These are phyloP conservation scores for Psilanteris sp. DNA, from an alignment of 1,140 invertebrate species.

Conservation along the genomic window DNA sequence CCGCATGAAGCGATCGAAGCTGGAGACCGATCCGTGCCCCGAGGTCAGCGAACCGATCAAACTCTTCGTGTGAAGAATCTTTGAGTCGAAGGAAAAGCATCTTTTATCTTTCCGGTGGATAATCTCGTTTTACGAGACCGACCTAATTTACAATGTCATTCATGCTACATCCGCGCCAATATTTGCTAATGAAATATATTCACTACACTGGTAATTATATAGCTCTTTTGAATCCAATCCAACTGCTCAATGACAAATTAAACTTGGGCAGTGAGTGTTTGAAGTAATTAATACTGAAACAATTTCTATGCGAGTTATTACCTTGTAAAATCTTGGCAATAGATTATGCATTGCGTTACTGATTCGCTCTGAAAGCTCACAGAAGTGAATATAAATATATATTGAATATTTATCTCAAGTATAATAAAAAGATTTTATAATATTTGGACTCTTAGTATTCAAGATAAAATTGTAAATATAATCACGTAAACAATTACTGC, in stretches of 20 bases:
- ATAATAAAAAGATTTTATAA: too few species aligned
- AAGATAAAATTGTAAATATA: too few species aligned
- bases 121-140: conserved; percentile 57
- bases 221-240: conserved; percentile 33
- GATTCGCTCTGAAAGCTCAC: conserved; percentile 8
- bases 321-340: too few species aligned
- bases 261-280: not conserved
- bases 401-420: too few species aligned
- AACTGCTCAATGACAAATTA: conserved; percentile 27
- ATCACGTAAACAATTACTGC: too few species aligned
- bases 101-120: conserved; percentile 58
- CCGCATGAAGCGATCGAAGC: conserved; percentile 41
- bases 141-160: conserved; percentile 62
- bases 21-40: conserved; percentile 57
- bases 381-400: too few species aligned
- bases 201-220: conserved; percentile 16
- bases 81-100: conserved; percentile 48
- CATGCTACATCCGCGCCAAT: conserved; percentile 27
- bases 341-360: conserved; percentile 31
- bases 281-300: conserved; percentile 31
- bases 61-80: conserved; percentile 56
- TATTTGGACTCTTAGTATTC: too few species aligned
- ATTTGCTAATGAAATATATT: conserved; percentile 51
- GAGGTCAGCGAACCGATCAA: conserved; percentile 58
- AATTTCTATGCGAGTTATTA: too few species aligned